phyloP scores from a whole-genome alignment of 2,888 invertebrate species.

The Rotaria macrura region DNA sequence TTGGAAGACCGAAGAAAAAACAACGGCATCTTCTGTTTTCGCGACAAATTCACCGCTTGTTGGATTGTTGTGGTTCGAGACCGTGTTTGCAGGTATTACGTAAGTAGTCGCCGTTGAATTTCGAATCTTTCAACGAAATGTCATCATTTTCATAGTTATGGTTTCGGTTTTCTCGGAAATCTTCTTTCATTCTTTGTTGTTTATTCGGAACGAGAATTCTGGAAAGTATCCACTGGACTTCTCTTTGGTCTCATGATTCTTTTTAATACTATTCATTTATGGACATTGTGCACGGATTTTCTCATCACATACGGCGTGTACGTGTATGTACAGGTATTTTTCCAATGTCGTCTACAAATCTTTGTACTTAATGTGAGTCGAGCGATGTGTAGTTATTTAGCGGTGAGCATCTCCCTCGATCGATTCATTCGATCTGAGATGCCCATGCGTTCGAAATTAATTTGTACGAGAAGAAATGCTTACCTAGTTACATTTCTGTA shows the following conservation, averaged over 20 bases:
- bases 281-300: not conserved
- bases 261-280: not conserved
- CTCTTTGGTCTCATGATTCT: not conserved
- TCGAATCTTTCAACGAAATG: too few relatives aligned
- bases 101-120: too few relatives aligned
- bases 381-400: not conserved
- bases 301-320: not conserved
- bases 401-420: not conserved
- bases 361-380: not conserved
- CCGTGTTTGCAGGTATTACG: too few relatives aligned
- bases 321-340: not conserved
- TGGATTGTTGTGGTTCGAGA: too few relatives aligned
- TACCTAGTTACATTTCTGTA: not conserved
- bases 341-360: not conserved
- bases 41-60: too few relatives aligned
- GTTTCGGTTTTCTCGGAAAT: not conserved
- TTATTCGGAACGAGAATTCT: not conserved
- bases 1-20: too few relatives aligned
- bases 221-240: not conserved
- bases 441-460: not conserved
- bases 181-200: not conserved
- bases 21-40: too few relatives aligned
- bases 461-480: not conserved
- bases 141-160: too few relatives aligned
- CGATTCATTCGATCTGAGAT: not conserved